Evolutionary conservation across 2,888 invertebrate genomes (phyloP), one percentile per base, ranked within the genome.

Genomic region (Chloroclystis v-ata): DNA sequence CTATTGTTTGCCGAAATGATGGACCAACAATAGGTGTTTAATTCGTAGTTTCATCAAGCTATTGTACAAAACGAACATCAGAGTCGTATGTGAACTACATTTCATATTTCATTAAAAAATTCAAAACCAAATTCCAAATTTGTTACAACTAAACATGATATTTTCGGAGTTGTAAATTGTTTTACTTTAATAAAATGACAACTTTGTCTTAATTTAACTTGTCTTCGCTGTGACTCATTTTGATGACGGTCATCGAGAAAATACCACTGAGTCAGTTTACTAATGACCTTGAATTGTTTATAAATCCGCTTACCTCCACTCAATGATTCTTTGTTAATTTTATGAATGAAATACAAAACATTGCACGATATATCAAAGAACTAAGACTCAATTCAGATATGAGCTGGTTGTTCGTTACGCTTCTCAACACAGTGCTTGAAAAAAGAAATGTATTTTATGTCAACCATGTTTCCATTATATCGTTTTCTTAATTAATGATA

Each of bases 81-180:
- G 41, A 47, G 59, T 61, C 60, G 56, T 60, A 56, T 72, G 64
- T 75, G 73, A 78, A 77, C 75, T 78, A 78, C 67, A 72, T 61
- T 61, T 55, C 63, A 63, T 29, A n/a, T 48, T 37, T 37, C 26
- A 37, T 47, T 11, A 11, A 37, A 20, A 43, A 33, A 45, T 28
- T 11, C 10, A 24, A 35, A 16, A 10, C 10, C 11, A 33, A 16
- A 35, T 35, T 10, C 16, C 35, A 4, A 24, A 35, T 20, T n/a
- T n/a, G 5, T 20, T 20, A 5, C 20, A 20, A 4, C 2, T 20
- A 20, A 4, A 4, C 5, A 5, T 4, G 20, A 20, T 20, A 20
- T 20, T 20, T 20, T 5, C 2, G 20, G 5, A 2, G 20, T 20
- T 20, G 20, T 5, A n/a, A n/a, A n/a, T n/a, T n/a, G n/a, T n/a